phyloP scores from a whole-genome alignment of 2,797 vertebrate species.

The Phrynocephalus guinanensis region DNA sequence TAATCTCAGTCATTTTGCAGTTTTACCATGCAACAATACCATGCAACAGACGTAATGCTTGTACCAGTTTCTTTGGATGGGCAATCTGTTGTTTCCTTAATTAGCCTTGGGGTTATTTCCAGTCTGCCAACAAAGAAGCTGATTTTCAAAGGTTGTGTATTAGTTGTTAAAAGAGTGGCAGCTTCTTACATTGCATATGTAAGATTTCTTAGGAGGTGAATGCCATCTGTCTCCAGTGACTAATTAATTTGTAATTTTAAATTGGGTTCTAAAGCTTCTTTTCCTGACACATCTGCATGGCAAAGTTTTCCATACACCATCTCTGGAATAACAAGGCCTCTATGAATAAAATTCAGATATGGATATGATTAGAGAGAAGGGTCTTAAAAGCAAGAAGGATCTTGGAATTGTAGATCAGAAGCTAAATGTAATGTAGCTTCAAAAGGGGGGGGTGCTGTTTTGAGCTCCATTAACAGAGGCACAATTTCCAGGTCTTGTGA shows the following conservation, averaged over 20 bases:
- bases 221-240: not conserved
- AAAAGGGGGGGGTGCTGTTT: too few relatives aligned
- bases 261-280: not conserved
- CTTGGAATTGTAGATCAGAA: too few relatives aligned
- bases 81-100: not conserved
- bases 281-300: not conserved
- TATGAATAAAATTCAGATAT: not conserved
- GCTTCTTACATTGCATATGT: not conserved
- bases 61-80: not conserved
- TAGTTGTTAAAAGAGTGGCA: not conserved
- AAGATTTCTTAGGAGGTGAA: not conserved
- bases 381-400: too few relatives aligned
- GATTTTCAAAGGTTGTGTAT: conserved; percentile 1
- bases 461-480: too few relatives aligned
- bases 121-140: not conserved
- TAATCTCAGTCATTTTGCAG: too few relatives aligned
- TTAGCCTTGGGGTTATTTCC: not conserved
- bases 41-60: too few relatives aligned
- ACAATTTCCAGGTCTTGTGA: too few relatives aligned
- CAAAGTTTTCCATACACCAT: not conserved
- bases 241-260: not conserved
- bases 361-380: too few relatives aligned
- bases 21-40: not conserved
- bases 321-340: not conserved
- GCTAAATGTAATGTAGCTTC: too few relatives aligned